Evolutionary conservation across 1,140 invertebrate species (phyloP).

Genomic region (Caligus rogercresseyi): DNA sequence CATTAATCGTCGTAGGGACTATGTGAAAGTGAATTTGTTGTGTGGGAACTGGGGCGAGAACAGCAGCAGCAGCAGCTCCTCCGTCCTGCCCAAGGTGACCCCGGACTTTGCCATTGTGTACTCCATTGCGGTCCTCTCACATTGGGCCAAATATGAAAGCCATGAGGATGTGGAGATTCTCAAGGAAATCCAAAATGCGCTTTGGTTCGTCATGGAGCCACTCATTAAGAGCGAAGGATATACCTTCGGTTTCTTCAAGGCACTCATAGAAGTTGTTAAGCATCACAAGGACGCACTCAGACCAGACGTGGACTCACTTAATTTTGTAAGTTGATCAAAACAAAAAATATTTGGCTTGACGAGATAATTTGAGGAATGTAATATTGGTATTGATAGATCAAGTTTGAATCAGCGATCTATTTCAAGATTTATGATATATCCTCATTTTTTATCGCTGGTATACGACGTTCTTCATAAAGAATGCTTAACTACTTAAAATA

Average conservation of each 20-base stretch:
- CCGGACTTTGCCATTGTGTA: slow-evolving; percentile 94
- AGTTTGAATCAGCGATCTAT: no score
- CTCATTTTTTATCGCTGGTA: no score
- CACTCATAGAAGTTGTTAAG: slow-evolving; percentile 75
- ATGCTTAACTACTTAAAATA: no score
- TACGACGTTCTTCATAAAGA: no score
- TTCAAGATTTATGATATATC: no score
- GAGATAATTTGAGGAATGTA: no score
- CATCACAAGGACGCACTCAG: slow-evolving; percentile 72
- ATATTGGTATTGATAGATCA: no score
- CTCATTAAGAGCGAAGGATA: slow-evolving; percentile 85
- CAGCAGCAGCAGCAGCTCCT: neutral
- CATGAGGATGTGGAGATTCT: slow-evolving; percentile 34
- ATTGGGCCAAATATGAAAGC: slow-evolving; percentile 62
- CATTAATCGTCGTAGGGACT: slow-evolving; percentile 72
- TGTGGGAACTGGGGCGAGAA: slow-evolving; percentile 29
- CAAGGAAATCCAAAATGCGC: slow-evolving; percentile 50
- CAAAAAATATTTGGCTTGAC: no score
- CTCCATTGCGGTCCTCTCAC: slow-evolving; percentile 74
- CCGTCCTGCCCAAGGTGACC: slow-evolving; percentile 35
- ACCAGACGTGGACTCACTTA: slow-evolving; percentile 55
- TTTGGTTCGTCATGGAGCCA: slow-evolving; percentile 85
- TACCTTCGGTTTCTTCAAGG: slow-evolving; percentile 88
- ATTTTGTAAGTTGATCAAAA: slow-evolving; percentile 49
- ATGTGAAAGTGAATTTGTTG: slow-evolving; percentile 55